Base-by-base conservation (phyloP, 2,888 invertebrate genomes). In the Venustoraphidia nigricollis region DNA sequence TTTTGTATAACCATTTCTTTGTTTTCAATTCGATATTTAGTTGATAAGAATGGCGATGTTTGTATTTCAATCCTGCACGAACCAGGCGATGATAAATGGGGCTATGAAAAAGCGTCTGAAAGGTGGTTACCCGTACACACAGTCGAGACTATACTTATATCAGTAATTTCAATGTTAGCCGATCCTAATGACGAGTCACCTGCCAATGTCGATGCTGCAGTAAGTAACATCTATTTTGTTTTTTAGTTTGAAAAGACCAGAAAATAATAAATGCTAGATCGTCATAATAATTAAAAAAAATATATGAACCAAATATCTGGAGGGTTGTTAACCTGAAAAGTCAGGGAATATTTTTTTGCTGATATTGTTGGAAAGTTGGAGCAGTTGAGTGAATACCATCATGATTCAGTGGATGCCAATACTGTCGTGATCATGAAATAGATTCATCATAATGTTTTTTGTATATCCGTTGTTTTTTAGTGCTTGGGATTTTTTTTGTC, bases 111-210 rank as follows among this genome's bases (percentile, higher is more conserved):
- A 68, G 94, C 96, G 53, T 91, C 91, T 50, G 97, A 97, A 70
- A 79, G 97, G 68, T 97, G 97, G 97, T 72, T 96, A 66, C 96
- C 97, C 38, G 94, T 97, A 54, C 97, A 97, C 71, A 96, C 97
- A 57, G 97, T 95, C 60, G 95, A 96, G 76, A 96, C 96, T 56
- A 97, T 97, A 67, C 80, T 97, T 69, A 91, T 95, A 75, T 95
- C 94, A 68, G 97, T 97, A 66, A 97, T 97, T 72, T 96, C 96
- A 65, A 95, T 97, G 96, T 76, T 97, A 66, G 94, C 96, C 56
- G 96, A 97, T 75, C 97, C 97, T 53, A 97, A 97, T 67, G 96
- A 95, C 68, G 96, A 97, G 73, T 95, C 94, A 67, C 96, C 96
- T 56, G 97, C 97, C 62, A 97, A 97, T 75, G 95, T 97, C 60